Percentiles rank a stretch among this genome's conserved stretches.
These are phyloP conservation scores for Azemiops feae DNA, from an alignment of 2,113 vertebrate species.

Conservation along the genomic window DNA sequence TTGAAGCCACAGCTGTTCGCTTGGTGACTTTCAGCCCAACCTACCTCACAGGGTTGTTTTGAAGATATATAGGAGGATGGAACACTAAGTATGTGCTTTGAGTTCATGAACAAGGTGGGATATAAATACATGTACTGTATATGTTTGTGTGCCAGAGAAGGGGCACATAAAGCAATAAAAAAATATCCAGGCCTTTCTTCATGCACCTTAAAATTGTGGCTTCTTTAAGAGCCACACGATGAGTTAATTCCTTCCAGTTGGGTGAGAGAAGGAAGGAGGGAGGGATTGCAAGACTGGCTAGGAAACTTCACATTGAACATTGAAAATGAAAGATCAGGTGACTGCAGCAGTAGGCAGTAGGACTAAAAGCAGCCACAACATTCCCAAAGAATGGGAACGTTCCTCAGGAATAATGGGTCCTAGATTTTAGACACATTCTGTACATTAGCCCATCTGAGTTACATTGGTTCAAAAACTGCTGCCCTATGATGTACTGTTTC, in stretches of 20 bases:
- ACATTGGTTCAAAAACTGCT: neutral
- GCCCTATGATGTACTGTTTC: neutral
- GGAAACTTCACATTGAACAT: neutral
- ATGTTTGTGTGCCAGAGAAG: neutral
- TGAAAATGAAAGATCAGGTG: neutral
- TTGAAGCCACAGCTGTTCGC: neutral
- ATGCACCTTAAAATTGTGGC: neutral
- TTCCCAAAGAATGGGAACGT: neutral
- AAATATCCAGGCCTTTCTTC: neutral
- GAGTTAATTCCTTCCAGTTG: neutral
- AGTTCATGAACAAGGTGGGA: neutral
- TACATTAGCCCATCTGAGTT: neutral
- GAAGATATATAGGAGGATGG: neutral
- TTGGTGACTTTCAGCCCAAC: no score
- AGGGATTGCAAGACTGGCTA: neutral
- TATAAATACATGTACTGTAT: neutral
- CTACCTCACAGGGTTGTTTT: neutral
- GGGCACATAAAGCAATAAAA: neutral
- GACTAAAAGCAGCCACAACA: neutral
- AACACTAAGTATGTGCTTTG: neutral
- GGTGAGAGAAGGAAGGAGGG: neutral
- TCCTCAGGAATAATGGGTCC: neutral
- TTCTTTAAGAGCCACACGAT: neutral
- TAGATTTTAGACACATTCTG: neutral
- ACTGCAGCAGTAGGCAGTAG: neutral